phyloP scores from a whole-genome alignment of 2,113 vertebrate genomes.

The Pedetes capensis region DNA sequence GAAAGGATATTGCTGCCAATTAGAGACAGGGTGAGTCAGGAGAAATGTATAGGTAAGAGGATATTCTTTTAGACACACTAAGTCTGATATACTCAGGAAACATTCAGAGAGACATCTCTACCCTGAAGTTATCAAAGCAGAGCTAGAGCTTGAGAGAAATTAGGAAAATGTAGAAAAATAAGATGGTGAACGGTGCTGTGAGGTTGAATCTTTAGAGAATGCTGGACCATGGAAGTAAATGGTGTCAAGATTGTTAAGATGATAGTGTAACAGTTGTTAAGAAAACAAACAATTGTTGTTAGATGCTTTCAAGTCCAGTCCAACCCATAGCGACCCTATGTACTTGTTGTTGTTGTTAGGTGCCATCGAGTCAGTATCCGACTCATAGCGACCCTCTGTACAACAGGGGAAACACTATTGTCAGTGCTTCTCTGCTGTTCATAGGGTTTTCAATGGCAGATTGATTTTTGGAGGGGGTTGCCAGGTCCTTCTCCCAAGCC shows the following conservation, averaged over 20 bases:
- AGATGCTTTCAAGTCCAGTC: too few species aligned
- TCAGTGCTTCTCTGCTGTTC: too few species aligned
- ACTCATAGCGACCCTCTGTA: too few species aligned
- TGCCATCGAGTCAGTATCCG: too few species aligned
- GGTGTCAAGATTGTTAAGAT: not conserved
- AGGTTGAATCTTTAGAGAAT: not conserved
- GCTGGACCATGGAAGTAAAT: not conserved
- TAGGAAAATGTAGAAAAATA: not conserved
- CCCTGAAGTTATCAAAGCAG: not conserved
- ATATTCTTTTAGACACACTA: not conserved
- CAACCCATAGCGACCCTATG: too few species aligned
- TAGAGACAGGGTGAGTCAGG: not conserved
- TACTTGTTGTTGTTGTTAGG: too few species aligned
- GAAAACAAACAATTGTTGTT: too few species aligned
- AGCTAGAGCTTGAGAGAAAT: not conserved
- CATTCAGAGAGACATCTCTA: not conserved
- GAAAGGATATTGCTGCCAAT: not conserved
- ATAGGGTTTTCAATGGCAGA: too few species aligned
- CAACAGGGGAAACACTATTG: too few species aligned
- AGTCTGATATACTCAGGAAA: conserved; percentile 9
- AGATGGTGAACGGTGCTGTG: not conserved
- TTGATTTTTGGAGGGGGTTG: too few species aligned
- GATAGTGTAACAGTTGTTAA: not conserved
- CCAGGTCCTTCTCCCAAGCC: too few species aligned
- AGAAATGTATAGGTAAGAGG: conserved; percentile 11